Percentiles rank a stretch among this genome's conserved stretches.
These are phyloP conservation scores for Porites cylindrica DNA, from an alignment of 92 coral and sea anemone species.

Conservation along the genomic window DNA sequence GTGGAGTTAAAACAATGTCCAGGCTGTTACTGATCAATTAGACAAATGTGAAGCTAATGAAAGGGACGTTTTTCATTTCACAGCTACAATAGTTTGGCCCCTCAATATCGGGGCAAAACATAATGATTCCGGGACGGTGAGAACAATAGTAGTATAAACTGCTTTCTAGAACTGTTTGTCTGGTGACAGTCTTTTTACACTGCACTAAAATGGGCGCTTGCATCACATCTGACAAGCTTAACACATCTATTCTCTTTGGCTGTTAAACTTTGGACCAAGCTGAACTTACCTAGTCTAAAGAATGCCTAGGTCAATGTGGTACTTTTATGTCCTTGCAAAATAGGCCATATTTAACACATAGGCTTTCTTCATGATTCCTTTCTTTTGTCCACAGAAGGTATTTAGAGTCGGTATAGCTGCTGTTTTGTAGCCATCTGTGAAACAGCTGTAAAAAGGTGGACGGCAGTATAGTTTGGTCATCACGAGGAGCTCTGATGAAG, in stretches of 20 bases:
- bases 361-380: constrained; percentile 2
- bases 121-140: background rate
- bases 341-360: background rate
- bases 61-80: background rate
- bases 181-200: background rate
- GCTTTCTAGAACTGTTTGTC: background rate
- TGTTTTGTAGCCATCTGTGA: background rate
- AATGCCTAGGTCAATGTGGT: background rate
- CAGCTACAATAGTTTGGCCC: background rate
- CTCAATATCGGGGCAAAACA: background rate
- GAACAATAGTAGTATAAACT: background rate
- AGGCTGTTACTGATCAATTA: background rate
- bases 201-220: background rate
- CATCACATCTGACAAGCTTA: background rate
- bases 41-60: background rate
- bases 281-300: background rate
- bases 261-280: background rate
- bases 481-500: background rate
- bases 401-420: background rate
- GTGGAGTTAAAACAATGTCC: background rate
- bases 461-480: background rate
- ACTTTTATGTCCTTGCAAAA: background rate
- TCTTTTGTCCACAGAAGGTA: background rate
- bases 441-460: background rate
- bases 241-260: background rate